phyloP scores from a whole-genome alignment of 2,113 vertebrate genomes.

The Sphyrna mokarran region DNA sequence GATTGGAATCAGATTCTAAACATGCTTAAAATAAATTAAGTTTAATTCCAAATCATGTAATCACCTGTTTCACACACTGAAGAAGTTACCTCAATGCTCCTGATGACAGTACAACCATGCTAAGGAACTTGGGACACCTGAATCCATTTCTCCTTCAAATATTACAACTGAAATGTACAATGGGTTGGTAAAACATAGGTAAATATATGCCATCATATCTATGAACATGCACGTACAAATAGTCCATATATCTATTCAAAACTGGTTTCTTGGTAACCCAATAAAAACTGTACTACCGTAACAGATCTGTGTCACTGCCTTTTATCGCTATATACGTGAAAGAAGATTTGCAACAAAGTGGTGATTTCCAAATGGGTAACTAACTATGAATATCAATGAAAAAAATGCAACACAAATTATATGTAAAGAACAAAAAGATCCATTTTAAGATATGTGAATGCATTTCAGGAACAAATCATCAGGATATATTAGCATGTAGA shows the following conservation, averaged over 20 bases:
- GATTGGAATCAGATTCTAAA: neutral
- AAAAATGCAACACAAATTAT: neutral
- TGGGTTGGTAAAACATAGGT: neutral
- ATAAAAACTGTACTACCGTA: neutral
- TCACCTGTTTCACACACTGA: neutral
- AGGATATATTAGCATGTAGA: too few relatives aligned
- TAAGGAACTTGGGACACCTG: neutral
- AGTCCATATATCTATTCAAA: too few relatives aligned
- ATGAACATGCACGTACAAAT: neutral
- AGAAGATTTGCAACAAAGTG: too few relatives aligned
- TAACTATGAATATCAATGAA: neutral
- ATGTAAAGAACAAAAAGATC: neutral
- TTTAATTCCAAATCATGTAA: neutral
- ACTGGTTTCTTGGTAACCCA: neutral
- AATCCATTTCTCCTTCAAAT: too few relatives aligned
- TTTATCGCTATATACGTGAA: neutral
- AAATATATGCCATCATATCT: neutral
- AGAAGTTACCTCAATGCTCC: neutral
- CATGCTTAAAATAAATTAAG: neutral
- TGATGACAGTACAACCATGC: neutral
- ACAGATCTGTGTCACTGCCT: neutral
- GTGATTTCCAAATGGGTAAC: neutral
- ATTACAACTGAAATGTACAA: neutral
- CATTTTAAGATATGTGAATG: neutral
- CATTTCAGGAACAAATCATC: neutral